Conservation (phyloP, 1,140 invertebrate genomes). For the Bombus turneri region DNA sequence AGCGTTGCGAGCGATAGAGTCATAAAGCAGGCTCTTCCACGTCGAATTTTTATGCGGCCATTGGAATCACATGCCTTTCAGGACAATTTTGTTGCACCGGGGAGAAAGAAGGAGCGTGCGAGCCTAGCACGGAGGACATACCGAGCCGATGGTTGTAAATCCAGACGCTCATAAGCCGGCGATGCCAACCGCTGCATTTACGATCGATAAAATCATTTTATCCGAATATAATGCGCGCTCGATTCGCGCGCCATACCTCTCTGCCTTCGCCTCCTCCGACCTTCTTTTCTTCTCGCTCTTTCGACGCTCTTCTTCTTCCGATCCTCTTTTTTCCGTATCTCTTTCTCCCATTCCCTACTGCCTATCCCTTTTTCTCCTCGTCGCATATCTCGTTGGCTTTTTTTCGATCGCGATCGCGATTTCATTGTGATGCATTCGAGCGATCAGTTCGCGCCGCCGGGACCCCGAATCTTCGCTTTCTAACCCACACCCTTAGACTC, state of each 20-base stretch:
- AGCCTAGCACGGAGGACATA: conserved; percentile 8
- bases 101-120: neutral
- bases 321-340: neutral
- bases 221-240: conserved; percentile 67
- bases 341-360: neutral
- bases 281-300: conserved; percentile 3
- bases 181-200: conserved; percentile 59
- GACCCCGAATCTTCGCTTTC: conserved; percentile 27
- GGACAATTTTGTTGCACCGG: conserved; percentile 51
- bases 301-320: neutral
- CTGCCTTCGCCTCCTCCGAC: neutral
- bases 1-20: conserved; percentile 23
- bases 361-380: neutral
- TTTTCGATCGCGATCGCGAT: conserved; percentile 61
- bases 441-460: conserved; percentile 37
- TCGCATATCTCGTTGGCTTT: neutral
- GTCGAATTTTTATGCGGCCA: conserved; percentile 38
- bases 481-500: neutral
- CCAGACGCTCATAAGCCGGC: conserved; percentile 59
- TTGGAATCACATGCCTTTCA: conserved; percentile 16
- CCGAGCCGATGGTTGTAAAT: conserved; percentile 59
- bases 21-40: conserved; percentile 35
- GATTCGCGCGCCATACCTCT: conserved; percentile 49
- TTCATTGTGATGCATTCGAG: conserved; percentile 65
- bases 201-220: conserved; percentile 73